Evolutionary conservation across 1,140 invertebrate species (phyloP).

Genomic region (Bombyx mori): ASM3026992v2 NC_085121.1:8237001-8237500

Average conservation of each 20-base stretch:
- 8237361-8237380: constrained; percentile 6
- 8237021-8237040: background rate
- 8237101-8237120: constrained; percentile 49
- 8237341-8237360: constrained; percentile 20
- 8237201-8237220: constrained; percentile 27
- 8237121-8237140: constrained; percentile 45
- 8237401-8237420: background rate
- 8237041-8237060: background rate
- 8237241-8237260: constrained; percentile 43
- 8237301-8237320: constrained; percentile 18
- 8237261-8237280: constrained; percentile 33
- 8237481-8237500: too few relatives aligned
- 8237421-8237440: background rate
- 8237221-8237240: constrained; percentile 29
- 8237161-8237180: constrained; percentile 68
- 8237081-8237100: constrained; percentile 38
- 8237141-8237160: constrained; percentile 61
- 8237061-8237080: background rate
- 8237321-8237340: constrained; percentile 26
- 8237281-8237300: constrained; percentile 21
- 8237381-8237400: too few relatives aligned
- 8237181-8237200: constrained; percentile 62
- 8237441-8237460: background rate
- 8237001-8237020: background rate
- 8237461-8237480: too few relatives aligned